Base-by-base conservation (phyloP, 2,888 invertebrate genomes). In the Ethmia dodecea region DNA sequence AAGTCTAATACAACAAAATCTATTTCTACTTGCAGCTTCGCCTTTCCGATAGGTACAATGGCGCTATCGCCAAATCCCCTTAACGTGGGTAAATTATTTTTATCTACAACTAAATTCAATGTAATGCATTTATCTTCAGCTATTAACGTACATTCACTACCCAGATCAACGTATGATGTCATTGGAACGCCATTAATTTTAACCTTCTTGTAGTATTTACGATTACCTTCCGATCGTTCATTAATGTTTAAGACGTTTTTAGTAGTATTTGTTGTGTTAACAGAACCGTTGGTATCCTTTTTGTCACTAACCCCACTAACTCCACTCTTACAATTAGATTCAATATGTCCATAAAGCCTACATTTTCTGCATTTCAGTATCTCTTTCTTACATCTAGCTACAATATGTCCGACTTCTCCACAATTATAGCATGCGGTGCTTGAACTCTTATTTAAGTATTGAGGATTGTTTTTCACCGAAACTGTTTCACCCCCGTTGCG, bases 401-500 rank as follows among this genome's bases (percentile, higher is more conserved):
- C 10, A 10, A 10, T 10, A 10, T 29, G 29, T 9, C 29, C 29
- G 3, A 5, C 5, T 16, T 29, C 29, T 8, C 29, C 29, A 12
- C 29, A 29, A 12, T 29, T 29, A 15, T n/a, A 29, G 12, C 29
- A 29, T 25, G n/a, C n/a, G n/a, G n/a, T n/a, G n/a, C n/a, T n/a
- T n/a, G n/a, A n/a, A n/a, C n/a, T n/a, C n/a, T n/a, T n/a, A n/a
- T n/a, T n/a, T n/a, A n/a, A n/a, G n/a, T n/a, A n/a, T n/a, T n/a
- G n/a, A n/a, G n/a, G n/a, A n/a, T n/a, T n/a, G n/a, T n/a, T n/a
- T n/a, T n/a, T n/a, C n/a, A n/a, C n/a, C n/a, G n/a, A n/a, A n/a
- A n/a, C n/a, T n/a, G n/a, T n/a, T n/a, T n/a, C n/a, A n/a, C n/a
- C n/a, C n/a, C n/a, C n/a, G n/a, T n/a, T n/a, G n/a, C n/a, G n/a